phyloP scores from a whole-genome alignment of 2,888 invertebrate species.

The Dolichomitus sp. region DNA sequence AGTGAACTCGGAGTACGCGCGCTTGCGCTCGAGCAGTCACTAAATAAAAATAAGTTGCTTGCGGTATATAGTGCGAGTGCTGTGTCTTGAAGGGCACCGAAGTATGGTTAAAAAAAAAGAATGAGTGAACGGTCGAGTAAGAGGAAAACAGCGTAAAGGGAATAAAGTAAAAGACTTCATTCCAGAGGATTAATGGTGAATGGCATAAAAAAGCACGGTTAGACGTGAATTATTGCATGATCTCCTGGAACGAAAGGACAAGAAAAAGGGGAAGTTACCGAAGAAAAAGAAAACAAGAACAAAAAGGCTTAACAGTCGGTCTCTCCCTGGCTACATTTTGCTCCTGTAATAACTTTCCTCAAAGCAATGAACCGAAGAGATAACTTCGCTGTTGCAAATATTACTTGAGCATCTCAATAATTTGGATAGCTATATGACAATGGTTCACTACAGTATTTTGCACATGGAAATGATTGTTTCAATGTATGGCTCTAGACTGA shows the following conservation, averaged over 20 bases:
- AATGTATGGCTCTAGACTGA: background rate
- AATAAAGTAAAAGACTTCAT: conserved; percentile 65
- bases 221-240: conserved; percentile 61
- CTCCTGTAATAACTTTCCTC: background rate
- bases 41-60: conserved; percentile 71
- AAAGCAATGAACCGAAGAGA: conserved; percentile 22
- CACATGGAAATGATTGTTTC: background rate
- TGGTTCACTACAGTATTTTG: conserved; percentile 9
- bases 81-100: conserved; percentile 59
- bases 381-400: conserved; percentile 17
- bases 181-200: conserved; percentile 65
- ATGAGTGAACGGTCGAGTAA: conserved; percentile 23
- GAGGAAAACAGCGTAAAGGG: conserved; percentile 53
- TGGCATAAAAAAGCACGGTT: conserved; percentile 29
- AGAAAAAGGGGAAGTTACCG: conserved; percentile 11
- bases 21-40: conserved; percentile 60
- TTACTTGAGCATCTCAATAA: conserved; percentile 36
- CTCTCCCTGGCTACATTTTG: background rate
- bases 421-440: conserved; percentile 18
- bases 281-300: conserved; percentile 10
- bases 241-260: conserved; percentile 34
- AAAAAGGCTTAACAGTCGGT: conserved; percentile 13
- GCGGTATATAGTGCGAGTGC: conserved; percentile 41
- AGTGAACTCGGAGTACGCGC: conserved; percentile 36
- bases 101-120: conserved; percentile 54